Evolutionary conservation across 2,113 vertebrate genomes (phyloP).

Genomic region (Apaloderma vittatum): DNA sequence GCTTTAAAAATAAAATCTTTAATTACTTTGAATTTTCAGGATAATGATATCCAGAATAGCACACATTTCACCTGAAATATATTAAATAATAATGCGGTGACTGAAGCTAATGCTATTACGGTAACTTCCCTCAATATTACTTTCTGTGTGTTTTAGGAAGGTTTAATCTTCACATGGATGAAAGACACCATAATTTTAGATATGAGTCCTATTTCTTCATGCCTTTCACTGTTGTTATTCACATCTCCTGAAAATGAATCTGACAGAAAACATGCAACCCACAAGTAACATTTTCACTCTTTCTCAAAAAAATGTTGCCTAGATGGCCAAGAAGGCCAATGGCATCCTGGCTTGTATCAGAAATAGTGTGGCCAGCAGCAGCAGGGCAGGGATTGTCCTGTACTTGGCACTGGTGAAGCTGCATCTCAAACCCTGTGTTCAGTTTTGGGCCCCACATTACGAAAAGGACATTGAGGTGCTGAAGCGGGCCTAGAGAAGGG

Average conservation of each 20-base stretch:
- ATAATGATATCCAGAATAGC: not conserved
- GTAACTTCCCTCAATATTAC: not conserved
- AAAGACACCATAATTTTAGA: not conserved
- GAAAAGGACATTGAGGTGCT: no score
- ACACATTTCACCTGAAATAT: not conserved
- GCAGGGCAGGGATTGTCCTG: no score
- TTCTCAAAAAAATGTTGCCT: not conserved
- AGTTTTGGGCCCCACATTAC: no score
- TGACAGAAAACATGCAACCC: not conserved
- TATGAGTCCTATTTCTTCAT: not conserved
- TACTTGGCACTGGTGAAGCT: no score
- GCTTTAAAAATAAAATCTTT: constrained; percentile 1
- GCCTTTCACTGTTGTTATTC: not conserved
- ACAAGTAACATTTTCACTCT: not conserved
- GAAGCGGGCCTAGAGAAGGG: no score
- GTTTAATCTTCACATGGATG: not conserved
- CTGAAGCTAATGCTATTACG: not conserved
- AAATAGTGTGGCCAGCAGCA: no score
- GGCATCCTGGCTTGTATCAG: no score
- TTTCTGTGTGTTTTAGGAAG: not conserved
- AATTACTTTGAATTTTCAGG: constrained; percentile 25
- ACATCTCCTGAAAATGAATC: not conserved
- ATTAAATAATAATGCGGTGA: constrained; percentile 5
- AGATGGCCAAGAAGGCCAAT: no score
- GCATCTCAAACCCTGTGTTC: no score